Base-by-base conservation (phyloP, 2,888 invertebrate species). In the Leucophenga maculata region DNA sequence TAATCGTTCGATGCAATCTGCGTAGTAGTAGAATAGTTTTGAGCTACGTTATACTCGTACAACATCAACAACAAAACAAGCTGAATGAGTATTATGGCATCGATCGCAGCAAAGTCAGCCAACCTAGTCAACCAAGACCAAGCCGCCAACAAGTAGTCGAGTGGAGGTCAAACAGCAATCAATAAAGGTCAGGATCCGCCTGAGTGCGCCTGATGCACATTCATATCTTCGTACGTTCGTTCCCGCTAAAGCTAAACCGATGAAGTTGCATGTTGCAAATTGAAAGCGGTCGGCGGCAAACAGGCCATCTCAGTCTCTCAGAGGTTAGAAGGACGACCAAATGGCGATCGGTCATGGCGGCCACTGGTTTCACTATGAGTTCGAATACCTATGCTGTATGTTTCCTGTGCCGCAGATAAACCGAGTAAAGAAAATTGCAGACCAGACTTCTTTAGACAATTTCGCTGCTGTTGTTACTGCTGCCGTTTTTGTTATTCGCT, bases 81-180 rank as follows among this genome's bases (percentile, higher is more conserved):
- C 31, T 31, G 59, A 22, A 59, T 31, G 32, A 59, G 32, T 69
- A 57, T 68, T 55, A 8, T 32, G 32, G 59, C 22, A 59, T 59
- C 59, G 59, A 59, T 59, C 32, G 26, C n/a, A 16, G 59, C 39
- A 39, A 39, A 39, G 39, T 39, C 39, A 39, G 39, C 39, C 8
- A 39, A 39, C 39, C 32, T 6, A 32, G 57, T 48, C 71, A 62
- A 68, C 71, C 73, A 39, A 46, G 67, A 32, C 67, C 44, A 46
- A 67, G 57, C 20, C 57, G 57, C 73, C 22, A 22, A 62, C 57
- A 68, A 70, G 70, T 77, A 70, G 73, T 71, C 84, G 80, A 70
- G 73, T 71, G 83, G 80, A 80, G 86, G 86, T 86, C 86, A 86
- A 86, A 84, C 83, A 86, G 85, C 86, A 86, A 86, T 86, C 86